phyloP scores from a whole-genome alignment of 2,888 invertebrate genomes.

The Trimorus sp. region DNA sequence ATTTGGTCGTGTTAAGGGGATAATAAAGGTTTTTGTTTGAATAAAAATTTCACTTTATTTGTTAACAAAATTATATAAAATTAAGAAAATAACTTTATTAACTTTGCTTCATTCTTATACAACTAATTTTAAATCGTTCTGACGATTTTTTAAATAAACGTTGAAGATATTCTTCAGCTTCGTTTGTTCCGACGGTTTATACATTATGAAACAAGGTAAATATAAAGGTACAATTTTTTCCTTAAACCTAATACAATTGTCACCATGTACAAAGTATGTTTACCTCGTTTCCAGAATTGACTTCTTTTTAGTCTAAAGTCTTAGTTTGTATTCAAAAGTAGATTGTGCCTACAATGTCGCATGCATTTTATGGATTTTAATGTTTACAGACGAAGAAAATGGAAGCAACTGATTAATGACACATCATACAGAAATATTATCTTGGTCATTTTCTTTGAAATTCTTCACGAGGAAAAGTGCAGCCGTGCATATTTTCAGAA shows the following conservation, averaged over 20 bases:
- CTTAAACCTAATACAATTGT: neutral
- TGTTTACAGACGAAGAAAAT: no score
- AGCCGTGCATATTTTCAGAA: no score
- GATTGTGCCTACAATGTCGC: no score
- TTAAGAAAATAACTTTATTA: conserved; percentile 36
- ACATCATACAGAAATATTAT: no score
- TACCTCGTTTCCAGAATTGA: neutral
- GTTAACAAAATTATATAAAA: conserved; percentile 38
- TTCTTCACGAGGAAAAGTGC: no score
- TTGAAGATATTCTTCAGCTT: conserved; percentile 1
- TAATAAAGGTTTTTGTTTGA: conserved; percentile 6
- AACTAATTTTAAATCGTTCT: conserved; percentile 8
- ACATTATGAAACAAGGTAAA: conserved; percentile 7
- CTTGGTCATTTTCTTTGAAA: no score
- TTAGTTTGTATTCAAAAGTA: no score
- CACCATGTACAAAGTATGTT: neutral
- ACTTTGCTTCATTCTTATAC: conserved; percentile 16
- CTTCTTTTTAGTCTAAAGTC: neutral
- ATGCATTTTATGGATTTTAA: no score
- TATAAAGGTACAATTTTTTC: neutral
- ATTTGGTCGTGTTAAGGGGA: neutral
- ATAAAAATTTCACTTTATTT: conserved; percentile 32
- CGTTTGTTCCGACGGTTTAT: conserved; percentile 1
- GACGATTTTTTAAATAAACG: conserved; percentile 6
- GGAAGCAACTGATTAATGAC: no score